Evolutionary conservation across 2,113 vertebrate species (phyloP).

Genomic region (Petroica traversi): DNA sequence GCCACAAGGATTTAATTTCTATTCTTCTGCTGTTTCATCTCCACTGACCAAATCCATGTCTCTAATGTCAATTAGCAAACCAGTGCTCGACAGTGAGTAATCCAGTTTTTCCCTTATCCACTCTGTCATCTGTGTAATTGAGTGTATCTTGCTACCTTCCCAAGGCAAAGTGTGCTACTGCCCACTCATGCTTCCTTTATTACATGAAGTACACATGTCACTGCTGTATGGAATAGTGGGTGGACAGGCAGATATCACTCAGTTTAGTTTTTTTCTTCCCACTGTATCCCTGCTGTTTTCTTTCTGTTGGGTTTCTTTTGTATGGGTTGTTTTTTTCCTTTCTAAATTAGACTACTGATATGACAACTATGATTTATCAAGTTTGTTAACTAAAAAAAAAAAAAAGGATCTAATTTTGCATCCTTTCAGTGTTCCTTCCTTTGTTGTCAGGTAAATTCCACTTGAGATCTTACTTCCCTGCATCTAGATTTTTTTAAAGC

Average conservation of each 20-base stretch:
- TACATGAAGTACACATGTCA: background rate
- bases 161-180: background rate
- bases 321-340: background rate
- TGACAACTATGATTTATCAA: background rate
- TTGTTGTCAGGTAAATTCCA: background rate
- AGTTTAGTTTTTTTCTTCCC: background rate
- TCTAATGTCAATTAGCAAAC: slow-evolving; percentile 89
- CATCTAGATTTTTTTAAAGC: background rate
- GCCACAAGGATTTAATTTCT: slow-evolving; percentile 75
- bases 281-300: background rate
- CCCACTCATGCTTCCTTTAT: background rate
- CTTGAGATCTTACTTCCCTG: background rate
- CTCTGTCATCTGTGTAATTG: background rate
- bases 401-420: background rate
- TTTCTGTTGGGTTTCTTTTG: background rate
- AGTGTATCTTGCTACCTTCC: background rate
- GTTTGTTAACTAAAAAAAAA: background rate
- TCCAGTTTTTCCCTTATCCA: background rate
- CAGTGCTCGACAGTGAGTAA: slow-evolving; percentile 88
- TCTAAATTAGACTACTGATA: background rate
- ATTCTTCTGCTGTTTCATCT: slow-evolving; percentile 74
- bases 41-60: slow-evolving; percentile 93
- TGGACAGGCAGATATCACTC: background rate
- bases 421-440: background rate
- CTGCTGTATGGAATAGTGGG: background rate